phyloP scores from a whole-genome alignment of 2,888 invertebrate species.

The Dicycla oo region DNA sequence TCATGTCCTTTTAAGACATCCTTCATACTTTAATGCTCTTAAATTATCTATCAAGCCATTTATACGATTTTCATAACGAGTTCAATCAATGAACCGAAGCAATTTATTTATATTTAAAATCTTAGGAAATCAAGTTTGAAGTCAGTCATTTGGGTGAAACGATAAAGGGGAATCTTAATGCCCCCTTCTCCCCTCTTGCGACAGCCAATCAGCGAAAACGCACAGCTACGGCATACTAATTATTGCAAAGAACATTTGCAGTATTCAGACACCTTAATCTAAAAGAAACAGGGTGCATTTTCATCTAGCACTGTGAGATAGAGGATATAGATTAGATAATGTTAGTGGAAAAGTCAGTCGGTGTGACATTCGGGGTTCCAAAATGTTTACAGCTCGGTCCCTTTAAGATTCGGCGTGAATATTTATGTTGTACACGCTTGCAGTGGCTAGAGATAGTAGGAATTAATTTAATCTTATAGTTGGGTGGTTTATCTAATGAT shows the following conservation, averaged over 20 bases:
- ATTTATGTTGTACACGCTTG: slow-evolving; percentile 52
- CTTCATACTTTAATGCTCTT: neutral
- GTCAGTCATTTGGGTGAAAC: slow-evolving; percentile 80
- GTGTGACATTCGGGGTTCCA: slow-evolving; percentile 57
- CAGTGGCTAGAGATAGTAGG: slow-evolving; percentile 6
- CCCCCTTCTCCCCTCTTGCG: slow-evolving; percentile 63
- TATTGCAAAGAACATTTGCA: slow-evolving; percentile 50
- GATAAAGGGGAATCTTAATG: slow-evolving; percentile 82
- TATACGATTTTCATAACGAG: slow-evolving; percentile 14
- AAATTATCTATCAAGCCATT: slow-evolving; percentile 42
- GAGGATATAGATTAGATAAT: slow-evolving; percentile 57
- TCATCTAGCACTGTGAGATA: slow-evolving; percentile 2
- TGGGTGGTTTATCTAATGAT: slow-evolving; percentile 8
- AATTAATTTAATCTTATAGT: slow-evolving; percentile 34
- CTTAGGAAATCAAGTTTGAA: slow-evolving; percentile 78
- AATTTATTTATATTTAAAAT: slow-evolving; percentile 70
- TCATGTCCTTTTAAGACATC: slow-evolving; percentile 31
- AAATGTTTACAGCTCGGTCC: slow-evolving; percentile 53
- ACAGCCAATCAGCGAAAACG: slow-evolving; percentile 83
- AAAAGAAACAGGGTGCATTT: slow-evolving; percentile 45
- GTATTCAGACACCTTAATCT: slow-evolving; percentile 45
- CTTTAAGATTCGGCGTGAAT: slow-evolving; percentile 56
- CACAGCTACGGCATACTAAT: slow-evolving; percentile 83
- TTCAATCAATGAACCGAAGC: slow-evolving; percentile 39
- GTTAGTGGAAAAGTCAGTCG: slow-evolving; percentile 50